Percentiles rank a stretch among this genome's conserved stretches.
phyloP scores from a whole-genome alignment of 2,888 invertebrate species.

The Fragum whitleyi region DNA sequence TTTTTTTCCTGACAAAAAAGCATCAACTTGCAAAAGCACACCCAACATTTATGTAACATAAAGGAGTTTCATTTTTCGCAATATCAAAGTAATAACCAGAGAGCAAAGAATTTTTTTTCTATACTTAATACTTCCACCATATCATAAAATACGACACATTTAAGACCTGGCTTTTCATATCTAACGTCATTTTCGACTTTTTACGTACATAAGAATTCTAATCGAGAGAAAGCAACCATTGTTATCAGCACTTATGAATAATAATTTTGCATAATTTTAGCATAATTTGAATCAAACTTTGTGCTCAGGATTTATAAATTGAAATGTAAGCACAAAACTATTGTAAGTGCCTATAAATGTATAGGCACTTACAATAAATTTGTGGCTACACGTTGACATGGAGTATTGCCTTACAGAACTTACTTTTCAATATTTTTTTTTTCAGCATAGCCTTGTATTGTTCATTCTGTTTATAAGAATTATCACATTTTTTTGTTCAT shows the following conservation, averaged over 20 bases:
- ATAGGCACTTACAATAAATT: no score
- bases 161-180: constrained; percentile 17
- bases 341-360: no score
- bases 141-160: constrained; percentile 19
- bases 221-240: constrained; percentile 37
- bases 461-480: no score
- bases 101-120: neutral
- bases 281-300: constrained; percentile 17
- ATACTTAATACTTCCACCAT: neutral
- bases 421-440: no score
- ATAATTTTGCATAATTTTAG: constrained; percentile 53
- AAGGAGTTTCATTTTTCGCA: neutral
- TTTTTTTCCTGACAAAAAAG: neutral
- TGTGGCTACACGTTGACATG: no score
- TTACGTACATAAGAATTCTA: constrained; percentile 28
- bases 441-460: no score
- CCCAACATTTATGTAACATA: neutral
- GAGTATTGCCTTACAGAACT: no score
- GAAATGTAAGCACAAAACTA: no score
- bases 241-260: constrained; percentile 42
- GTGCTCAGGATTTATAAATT: no score
- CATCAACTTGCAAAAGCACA: neutral
- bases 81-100: neutral
- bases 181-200: constrained; percentile 15
- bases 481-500: no score